phyloP scores from a whole-genome alignment of 2,113 vertebrate genomes.

The Cathartes aura region DNA sequence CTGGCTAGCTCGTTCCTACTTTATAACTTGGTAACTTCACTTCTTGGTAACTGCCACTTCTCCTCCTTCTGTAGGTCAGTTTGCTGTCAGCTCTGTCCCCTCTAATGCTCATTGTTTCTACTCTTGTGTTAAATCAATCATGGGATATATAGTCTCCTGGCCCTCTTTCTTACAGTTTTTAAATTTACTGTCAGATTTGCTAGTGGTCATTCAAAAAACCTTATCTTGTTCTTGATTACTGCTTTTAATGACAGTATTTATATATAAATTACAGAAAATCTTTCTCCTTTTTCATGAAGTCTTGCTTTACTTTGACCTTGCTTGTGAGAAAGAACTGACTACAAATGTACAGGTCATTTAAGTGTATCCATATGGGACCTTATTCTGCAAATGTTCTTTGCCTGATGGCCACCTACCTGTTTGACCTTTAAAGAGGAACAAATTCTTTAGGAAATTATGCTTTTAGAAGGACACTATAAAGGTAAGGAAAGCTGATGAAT shows the following conservation, averaged over 20 bases:
- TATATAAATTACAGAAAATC: neutral
- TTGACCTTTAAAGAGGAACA: neutral
- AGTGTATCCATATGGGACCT: neutral
- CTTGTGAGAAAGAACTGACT: neutral
- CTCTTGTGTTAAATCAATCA: neutral
- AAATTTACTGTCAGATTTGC: neutral
- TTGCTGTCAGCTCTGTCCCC: neutral
- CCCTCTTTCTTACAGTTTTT: neutral
- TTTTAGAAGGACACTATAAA: neutral
- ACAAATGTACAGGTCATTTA: neutral
- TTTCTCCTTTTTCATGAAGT: neutral
- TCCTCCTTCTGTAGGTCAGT: neutral
- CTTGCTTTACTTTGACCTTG: neutral
- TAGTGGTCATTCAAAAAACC: neutral
- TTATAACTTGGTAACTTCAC: neutral
- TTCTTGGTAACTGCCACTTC: neutral
- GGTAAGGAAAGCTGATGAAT: neutral
- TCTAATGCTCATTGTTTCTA: neutral
- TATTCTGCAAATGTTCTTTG: neutral
- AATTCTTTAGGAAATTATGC: neutral
- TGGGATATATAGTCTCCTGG: neutral
- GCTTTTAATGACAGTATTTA: neutral
- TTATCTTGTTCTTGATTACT: neutral
- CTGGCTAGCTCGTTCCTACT: neutral
- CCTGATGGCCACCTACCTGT: neutral